These are phyloP conservation scores for Empis livida DNA, from an alignment of 2,888 invertebrate species.

Conservation along the genomic window DNA sequence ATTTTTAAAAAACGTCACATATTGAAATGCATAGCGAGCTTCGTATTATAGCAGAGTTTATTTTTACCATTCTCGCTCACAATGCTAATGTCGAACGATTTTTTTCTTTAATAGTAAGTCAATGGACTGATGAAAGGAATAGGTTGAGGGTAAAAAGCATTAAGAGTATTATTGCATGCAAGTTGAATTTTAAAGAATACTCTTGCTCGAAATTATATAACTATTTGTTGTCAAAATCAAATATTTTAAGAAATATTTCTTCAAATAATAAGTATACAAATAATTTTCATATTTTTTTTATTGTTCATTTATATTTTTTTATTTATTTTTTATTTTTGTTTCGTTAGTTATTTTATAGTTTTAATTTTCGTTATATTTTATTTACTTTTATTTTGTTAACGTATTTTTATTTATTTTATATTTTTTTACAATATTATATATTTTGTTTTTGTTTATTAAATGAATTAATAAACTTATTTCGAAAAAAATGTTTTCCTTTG, in stretches of 20 bases:
- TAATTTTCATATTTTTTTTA: no score
- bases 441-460: no score
- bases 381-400: no score
- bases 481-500: no score
- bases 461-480: no score
- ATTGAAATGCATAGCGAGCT: background rate
- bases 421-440: no score
- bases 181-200: background rate
- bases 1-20: background rate
- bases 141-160: background rate
- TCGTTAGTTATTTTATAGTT: no score
- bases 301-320: no score
- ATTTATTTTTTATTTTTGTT: no score
- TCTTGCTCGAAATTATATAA: background rate
- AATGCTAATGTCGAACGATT: background rate
- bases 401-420: no score
- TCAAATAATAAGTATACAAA: background rate
- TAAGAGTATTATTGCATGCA: background rate
- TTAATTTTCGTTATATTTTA: no score
- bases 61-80: background rate
- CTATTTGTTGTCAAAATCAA: background rate
- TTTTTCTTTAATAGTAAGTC: background rate
- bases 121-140: conserved; percentile 1
- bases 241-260: background rate
- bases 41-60: background rate